Percentiles rank a stretch among this genome's conserved stretches.
phyloP scores from a whole-genome alignment of 2,888 invertebrate genomes.

The Hyles lineata region DNA sequence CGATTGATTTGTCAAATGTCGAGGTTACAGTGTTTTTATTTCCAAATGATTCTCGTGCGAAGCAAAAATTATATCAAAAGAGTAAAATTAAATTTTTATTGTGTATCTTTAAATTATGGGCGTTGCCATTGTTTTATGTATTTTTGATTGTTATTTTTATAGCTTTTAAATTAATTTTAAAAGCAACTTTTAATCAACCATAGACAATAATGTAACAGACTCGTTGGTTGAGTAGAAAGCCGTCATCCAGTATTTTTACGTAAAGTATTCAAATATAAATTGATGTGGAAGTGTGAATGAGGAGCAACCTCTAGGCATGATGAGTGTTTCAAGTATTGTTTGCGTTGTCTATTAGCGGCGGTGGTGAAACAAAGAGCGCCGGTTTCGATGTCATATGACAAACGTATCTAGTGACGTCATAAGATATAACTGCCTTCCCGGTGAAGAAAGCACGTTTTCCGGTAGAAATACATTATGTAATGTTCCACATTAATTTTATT shows the following conservation, averaged over 20 bases:
- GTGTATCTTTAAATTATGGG: too few species aligned
- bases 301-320: conserved; percentile 39
- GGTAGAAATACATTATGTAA: background rate
- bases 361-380: conserved; percentile 44
- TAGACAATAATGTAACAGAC: background rate
- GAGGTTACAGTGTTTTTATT: conserved; percentile 19
- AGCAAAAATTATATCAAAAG: background rate
- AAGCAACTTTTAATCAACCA: too few species aligned
- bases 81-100: too few species aligned
- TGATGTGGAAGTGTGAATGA: conserved; percentile 30
- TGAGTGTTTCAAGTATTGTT: conserved; percentile 37
- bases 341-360: conserved; percentile 40
- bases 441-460: conserved; percentile 18
- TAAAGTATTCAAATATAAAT: conserved; percentile 16
- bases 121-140: too few species aligned
- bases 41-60: background rate
- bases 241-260: conserved; percentile 11
- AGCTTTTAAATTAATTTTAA: background rate
- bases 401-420: conserved; percentile 16
- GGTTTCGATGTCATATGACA: conserved; percentile 41
- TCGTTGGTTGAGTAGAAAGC: conserved; percentile 10
- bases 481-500: too few species aligned
- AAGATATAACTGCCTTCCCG: background rate
- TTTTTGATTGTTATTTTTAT: background rate
- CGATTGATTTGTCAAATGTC: conserved; percentile 27